These are phyloP conservation scores for Florisuga fusca DNA, from an alignment of 2,797 vertebrate genomes.

Conservation along the genomic window DNA sequence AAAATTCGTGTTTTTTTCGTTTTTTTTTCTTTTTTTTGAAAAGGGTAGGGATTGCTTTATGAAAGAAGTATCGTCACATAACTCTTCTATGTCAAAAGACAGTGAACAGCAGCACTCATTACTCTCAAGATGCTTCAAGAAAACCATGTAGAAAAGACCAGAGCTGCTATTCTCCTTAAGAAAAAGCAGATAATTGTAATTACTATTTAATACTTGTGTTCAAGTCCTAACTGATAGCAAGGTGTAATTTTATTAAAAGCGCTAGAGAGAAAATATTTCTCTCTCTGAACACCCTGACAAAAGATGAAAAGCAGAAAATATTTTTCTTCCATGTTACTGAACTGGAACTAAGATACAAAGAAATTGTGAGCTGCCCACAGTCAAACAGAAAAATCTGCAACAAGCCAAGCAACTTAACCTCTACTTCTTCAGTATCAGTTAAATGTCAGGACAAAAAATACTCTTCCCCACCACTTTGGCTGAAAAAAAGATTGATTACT, in stretches of 20 bases:
- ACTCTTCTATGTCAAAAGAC: slow-evolving; percentile 33
- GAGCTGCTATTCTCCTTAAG: neutral
- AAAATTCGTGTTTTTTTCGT: slow-evolving; percentile 35
- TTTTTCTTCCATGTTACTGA: neutral
- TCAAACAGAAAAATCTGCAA: neutral
- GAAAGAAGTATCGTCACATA: slow-evolving; percentile 28
- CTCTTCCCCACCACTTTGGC: neutral
- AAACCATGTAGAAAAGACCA: neutral
- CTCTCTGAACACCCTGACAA: neutral
- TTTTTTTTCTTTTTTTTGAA: neutral
- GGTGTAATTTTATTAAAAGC: neutral
- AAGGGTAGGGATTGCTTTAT: slow-evolving; percentile 47
- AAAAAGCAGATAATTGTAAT: neutral
- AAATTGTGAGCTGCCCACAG: neutral
- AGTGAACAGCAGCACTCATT: slow-evolving; percentile 9
- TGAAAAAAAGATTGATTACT: slow-evolving; percentile 6
- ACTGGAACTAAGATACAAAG: neutral
- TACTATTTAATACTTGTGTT: slow-evolving; percentile 23
- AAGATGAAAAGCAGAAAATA: neutral
- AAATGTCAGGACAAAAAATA: neutral
- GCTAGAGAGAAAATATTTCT: neutral
- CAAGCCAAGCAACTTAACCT: neutral
- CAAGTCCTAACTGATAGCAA: neutral
- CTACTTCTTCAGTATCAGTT: neutral
- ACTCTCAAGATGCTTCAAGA: neutral